phyloP scores from a whole-genome alignment of 2,888 invertebrate species.

The Amblyjoppa proteus region DNA sequence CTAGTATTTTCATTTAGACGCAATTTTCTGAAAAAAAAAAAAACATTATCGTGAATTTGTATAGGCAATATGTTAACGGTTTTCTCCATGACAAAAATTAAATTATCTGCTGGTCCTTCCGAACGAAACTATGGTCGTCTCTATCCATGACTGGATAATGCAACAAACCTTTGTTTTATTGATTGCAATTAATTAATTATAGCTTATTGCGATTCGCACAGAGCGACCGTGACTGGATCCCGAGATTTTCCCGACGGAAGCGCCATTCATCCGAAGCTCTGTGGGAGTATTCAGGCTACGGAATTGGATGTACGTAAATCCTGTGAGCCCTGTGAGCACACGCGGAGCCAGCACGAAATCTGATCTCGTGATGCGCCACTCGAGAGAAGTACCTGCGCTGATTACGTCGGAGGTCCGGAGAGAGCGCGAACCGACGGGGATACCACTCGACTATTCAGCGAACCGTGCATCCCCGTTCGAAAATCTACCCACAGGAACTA shows the following conservation, averaged over 20 bases:
- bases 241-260: not conserved
- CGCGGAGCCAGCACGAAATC: not conserved
- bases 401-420: not conserved
- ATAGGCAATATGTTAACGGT: too few relatives aligned
- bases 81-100: too few relatives aligned
- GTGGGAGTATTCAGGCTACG: not conserved
- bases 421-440: constrained; percentile 4
- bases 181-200: not conserved
- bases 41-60: too few relatives aligned
- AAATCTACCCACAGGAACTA: constrained; percentile 23
- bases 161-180: not conserved
- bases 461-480: constrained; percentile 4
- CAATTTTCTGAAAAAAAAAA: too few relatives aligned
- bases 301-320: not conserved
- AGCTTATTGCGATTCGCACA: not conserved
- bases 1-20: too few relatives aligned
- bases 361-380: constrained; percentile 19
- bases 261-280: not conserved
- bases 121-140: too few relatives aligned
- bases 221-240: not conserved
- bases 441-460: constrained; percentile 3
- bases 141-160: too few relatives aligned
- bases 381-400: not conserved
- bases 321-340: not conserved
- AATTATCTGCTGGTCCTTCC: too few relatives aligned